A percentile compares a stretch with the other conserved stretches of the same genome.
Conservation (phyloP, 2,888 invertebrate species). For the Andrena haemorrhoa region DNA sequence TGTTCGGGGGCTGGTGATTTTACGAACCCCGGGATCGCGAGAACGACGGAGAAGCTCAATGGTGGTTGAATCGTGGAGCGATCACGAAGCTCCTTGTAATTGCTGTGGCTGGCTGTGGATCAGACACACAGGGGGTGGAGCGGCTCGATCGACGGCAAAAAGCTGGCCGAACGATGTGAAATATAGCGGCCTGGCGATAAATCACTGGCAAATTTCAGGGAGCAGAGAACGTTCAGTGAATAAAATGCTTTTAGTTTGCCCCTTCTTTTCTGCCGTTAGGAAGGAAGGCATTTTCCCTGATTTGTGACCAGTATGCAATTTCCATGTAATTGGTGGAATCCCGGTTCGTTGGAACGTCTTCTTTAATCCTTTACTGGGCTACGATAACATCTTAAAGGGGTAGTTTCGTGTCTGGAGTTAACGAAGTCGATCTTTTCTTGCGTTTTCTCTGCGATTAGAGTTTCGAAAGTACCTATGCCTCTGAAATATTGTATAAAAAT, state of each 20-base stretch:
- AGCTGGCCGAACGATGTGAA: slow-evolving; percentile 23
- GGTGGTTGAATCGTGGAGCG: not conserved
- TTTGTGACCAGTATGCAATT: slow-evolving; percentile 19
- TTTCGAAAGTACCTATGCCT: too few species aligned
- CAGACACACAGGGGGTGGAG: not conserved
- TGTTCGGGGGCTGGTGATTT: not conserved
- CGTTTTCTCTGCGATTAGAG: too few species aligned
- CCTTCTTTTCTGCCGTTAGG: not conserved
- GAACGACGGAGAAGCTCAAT: not conserved
- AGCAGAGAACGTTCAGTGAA: slow-evolving; percentile 7
- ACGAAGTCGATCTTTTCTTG: too few species aligned
- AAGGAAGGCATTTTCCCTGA: slow-evolving; percentile 13
- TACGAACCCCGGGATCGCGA: slow-evolving; percentile 1
- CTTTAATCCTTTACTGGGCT: not conserved
- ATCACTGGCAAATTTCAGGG: slow-evolving; percentile 35
- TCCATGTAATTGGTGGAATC: slow-evolving; percentile 23
- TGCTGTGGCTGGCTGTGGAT: not conserved
- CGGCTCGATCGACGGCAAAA: slow-evolving; percentile 42
- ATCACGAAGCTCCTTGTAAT: not conserved
- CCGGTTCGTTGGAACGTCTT: slow-evolving; percentile 6
- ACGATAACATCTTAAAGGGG: not conserved
- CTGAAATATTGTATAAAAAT: too few species aligned
- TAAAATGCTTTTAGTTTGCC: not conserved
- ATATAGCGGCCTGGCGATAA: slow-evolving; percentile 27
- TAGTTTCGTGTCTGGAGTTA: too few species aligned